Conservation (phyloP, 2,113 vertebrate genomes). For the Rynchops niger region DNA sequence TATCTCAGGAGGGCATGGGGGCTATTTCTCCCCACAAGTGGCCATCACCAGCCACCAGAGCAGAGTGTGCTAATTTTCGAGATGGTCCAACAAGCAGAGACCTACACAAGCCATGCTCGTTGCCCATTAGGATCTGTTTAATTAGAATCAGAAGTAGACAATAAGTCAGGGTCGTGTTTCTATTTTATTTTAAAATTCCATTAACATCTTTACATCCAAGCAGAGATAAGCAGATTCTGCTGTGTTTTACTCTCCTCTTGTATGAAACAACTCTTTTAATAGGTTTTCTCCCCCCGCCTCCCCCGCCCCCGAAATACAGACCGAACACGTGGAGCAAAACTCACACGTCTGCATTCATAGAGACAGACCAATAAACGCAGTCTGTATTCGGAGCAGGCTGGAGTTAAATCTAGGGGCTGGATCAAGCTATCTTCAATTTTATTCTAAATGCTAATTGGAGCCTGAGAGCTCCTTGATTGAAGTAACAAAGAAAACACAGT, state of each 20-base stretch:
- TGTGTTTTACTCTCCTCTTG: not conserved
- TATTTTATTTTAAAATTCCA: not conserved
- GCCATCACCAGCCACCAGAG: not conserved
- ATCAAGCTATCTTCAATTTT: not conserved
- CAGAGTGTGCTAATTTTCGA: not conserved
- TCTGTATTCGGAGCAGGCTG: not conserved
- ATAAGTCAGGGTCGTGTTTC: not conserved
- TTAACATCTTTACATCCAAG: not conserved
- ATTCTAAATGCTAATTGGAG: not conserved
- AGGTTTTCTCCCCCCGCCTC: too few relatives aligned
- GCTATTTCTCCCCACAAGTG: not conserved
- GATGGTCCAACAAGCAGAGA: not conserved
- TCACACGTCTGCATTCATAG: not conserved
- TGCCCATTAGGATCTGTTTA: not conserved
- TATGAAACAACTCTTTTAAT: not conserved
- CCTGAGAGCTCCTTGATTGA: not conserved
- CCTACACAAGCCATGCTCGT: not conserved
- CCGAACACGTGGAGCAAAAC: not conserved
- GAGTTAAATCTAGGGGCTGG: not conserved
- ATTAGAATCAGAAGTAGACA: not conserved
- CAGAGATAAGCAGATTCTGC: not conserved
- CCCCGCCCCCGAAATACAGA: too few relatives aligned
- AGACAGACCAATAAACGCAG: not conserved
- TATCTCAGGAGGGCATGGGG: not conserved
- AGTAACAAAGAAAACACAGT: not conserved